A percentile compares a stretch with the other conserved stretches of the same genome.
Conservation (phyloP, 2,888 invertebrate genomes). For the Gandaritis pyraliata region DNA sequence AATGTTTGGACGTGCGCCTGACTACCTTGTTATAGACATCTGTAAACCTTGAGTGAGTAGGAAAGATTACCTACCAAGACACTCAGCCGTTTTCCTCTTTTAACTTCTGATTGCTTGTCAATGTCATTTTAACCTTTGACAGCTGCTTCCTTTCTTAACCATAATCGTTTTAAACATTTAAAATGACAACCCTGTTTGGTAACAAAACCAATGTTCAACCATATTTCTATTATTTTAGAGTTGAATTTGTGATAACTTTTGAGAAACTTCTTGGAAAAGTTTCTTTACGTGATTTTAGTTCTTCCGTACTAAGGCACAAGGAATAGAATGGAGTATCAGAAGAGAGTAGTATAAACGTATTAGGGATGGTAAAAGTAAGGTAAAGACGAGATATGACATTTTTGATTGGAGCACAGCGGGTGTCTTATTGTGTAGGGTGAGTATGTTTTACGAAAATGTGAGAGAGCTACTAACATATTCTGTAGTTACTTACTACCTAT, state of each 20-base stretch:
- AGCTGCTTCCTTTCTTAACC: constrained; percentile 14
- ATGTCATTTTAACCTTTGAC: constrained; percentile 20
- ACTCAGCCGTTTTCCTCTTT: neutral
- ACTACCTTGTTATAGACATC: no score
- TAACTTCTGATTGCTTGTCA: constrained; percentile 27
- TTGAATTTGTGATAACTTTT: constrained; percentile 5
- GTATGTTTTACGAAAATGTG: constrained; percentile 1
- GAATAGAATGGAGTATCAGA: neutral
- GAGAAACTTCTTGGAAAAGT: neutral
- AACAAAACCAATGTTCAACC: constrained; percentile 2
- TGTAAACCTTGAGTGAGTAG: no score
- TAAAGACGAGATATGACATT: constrained; percentile 25
- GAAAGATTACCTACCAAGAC: no score
- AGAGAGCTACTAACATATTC: neutral
- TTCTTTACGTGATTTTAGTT: constrained; percentile 2
- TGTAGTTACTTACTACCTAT: no score
- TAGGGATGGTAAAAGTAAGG: constrained; percentile 28
- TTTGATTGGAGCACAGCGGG: constrained; percentile 26
- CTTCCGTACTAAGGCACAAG: neutral
- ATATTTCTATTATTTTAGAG: neutral
- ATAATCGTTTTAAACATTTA: constrained; percentile 27
- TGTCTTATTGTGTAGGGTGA: constrained; percentile 12
- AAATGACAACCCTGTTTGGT: constrained; percentile 1
- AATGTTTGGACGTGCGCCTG: no score
- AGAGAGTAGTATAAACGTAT: constrained; percentile 6